Percentiles rank a stretch among this genome's conserved stretches.
Evolutionary conservation across 1,140 invertebrate genomes (phyloP).

Genomic region (Drosophila varians): DNA sequence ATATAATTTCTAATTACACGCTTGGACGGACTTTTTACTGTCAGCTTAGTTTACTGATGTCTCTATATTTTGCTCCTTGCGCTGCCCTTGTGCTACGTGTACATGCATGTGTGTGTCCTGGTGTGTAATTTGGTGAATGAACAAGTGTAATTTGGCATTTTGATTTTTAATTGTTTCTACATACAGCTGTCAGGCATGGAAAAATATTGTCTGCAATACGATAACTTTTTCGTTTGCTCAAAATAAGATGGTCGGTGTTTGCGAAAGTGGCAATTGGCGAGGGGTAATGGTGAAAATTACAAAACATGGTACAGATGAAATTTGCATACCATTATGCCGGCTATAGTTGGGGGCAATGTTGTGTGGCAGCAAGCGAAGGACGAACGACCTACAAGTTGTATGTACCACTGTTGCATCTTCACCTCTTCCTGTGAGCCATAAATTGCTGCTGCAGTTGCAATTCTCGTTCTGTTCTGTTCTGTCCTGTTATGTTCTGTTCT

Average conservation of each 20-base stretch:
- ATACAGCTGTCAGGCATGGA: slow-evolving; percentile 65
- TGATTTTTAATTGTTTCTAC: slow-evolving; percentile 78
- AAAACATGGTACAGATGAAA: slow-evolving; percentile 52
- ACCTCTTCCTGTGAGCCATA: slow-evolving; percentile 38
- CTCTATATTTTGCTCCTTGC: slow-evolving; percentile 62
- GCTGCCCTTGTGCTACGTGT: slow-evolving; percentile 1
- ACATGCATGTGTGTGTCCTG: slow-evolving; percentile 14
- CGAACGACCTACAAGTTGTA: slow-evolving; percentile 6
- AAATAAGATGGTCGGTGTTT: slow-evolving; percentile 49
- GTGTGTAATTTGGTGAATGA: slow-evolving; percentile 76
- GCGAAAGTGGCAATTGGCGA: slow-evolving; percentile 5
- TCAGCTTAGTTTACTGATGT: slow-evolving; percentile 82
- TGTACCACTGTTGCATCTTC: slow-evolving; percentile 20
- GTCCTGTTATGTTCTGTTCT: too few species aligned
- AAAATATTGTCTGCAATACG: slow-evolving; percentile 65
- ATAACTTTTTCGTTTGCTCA: slow-evolving; percentile 56
- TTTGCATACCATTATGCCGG: slow-evolving; percentile 72
- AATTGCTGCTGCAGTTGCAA: slow-evolving; percentile 70
- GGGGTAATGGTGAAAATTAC: slow-evolving; percentile 67
- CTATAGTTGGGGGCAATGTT: slow-evolving; percentile 4
- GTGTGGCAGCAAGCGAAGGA: too few species aligned
- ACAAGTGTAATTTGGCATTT: slow-evolving; percentile 81
- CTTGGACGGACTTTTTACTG: slow-evolving; percentile 81
- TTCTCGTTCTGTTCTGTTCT: too few species aligned
- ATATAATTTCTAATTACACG: slow-evolving; percentile 82